Evolutionary conservation across 2,113 vertebrate species (phyloP).

Genomic region (Anguilla rostrata): DNA sequence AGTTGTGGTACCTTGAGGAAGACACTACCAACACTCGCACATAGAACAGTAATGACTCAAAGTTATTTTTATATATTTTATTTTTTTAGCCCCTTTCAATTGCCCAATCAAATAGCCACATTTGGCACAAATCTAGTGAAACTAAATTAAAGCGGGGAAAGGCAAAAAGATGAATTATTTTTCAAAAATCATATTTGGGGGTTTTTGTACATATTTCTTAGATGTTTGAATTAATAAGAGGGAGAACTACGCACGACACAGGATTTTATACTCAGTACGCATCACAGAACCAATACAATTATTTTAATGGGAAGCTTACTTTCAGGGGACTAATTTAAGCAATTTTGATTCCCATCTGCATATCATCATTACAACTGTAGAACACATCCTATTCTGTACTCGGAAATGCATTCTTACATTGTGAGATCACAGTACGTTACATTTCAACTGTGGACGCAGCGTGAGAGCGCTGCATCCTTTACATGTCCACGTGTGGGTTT

Average conservation of each 20-base stretch:
- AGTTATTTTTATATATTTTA: background rate
- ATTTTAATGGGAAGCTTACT: background rate
- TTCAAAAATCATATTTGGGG: background rate
- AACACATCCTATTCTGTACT: background rate
- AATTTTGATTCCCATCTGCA: background rate
- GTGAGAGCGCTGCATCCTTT: background rate
- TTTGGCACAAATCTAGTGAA: background rate
- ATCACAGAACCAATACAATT: background rate
- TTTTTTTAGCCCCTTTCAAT: background rate
- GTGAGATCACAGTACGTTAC: background rate
- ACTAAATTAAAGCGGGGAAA: background rate
- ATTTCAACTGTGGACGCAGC: background rate
- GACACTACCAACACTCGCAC: constrained; percentile 8
- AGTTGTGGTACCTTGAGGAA: constrained; percentile 10
- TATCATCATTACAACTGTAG: background rate
- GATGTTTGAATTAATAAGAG: background rate
- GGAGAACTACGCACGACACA: background rate
- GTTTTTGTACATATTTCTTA: background rate
- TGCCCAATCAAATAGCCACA: background rate
- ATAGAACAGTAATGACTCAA: background rate
- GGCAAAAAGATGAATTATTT: background rate
- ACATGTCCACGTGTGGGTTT: background rate
- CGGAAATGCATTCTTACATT: background rate
- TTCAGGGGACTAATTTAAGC: background rate
- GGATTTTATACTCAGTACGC: background rate